Conservation (phyloP, 2,888 invertebrate genomes). For the Saturnia pavonia region DNA sequence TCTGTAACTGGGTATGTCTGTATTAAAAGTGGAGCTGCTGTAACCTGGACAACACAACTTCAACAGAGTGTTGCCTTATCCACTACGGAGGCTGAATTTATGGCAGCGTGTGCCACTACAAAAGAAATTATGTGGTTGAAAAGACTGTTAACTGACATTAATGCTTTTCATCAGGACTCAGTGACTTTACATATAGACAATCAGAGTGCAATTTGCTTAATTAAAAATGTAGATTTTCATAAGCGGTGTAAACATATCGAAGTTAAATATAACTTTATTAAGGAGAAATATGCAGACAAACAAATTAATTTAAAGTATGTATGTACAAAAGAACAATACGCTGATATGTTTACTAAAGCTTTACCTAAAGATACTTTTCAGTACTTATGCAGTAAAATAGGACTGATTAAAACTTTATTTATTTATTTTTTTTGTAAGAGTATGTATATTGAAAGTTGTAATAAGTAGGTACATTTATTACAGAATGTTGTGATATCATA, state of each 20-base stretch:
- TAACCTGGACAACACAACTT: constrained; percentile 7
- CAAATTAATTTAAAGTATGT: not conserved
- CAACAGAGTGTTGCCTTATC: constrained; percentile 12
- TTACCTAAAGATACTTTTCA: constrained; percentile 8
- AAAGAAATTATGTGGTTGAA: constrained; percentile 15
- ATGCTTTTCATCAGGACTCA: not conserved
- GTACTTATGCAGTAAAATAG: too few species aligned
- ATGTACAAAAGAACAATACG: constrained; percentile 5
- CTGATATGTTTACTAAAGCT: constrained; percentile 17
- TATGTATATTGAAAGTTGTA: too few species aligned
- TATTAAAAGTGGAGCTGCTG: constrained; percentile 19
- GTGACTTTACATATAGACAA: constrained; percentile 11
- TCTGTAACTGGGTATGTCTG: not conserved
- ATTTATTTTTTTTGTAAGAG: too few species aligned
- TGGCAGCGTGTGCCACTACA: constrained; percentile 18
- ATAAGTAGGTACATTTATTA: too few species aligned
- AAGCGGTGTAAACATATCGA: constrained; percentile 29
- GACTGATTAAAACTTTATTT: too few species aligned
- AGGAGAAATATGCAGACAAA: constrained; percentile 1
- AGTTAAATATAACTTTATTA: constrained; percentile 26
- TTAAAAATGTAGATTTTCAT: constrained; percentile 26
- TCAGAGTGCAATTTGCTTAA: constrained; percentile 22
- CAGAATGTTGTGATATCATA: too few species aligned
- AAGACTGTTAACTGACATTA: not conserved
- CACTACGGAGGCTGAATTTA: constrained; percentile 16